Evolutionary conservation across 2,888 invertebrate species (phyloP).

Genomic region (Branchipolynoe longqiensis): DNA sequence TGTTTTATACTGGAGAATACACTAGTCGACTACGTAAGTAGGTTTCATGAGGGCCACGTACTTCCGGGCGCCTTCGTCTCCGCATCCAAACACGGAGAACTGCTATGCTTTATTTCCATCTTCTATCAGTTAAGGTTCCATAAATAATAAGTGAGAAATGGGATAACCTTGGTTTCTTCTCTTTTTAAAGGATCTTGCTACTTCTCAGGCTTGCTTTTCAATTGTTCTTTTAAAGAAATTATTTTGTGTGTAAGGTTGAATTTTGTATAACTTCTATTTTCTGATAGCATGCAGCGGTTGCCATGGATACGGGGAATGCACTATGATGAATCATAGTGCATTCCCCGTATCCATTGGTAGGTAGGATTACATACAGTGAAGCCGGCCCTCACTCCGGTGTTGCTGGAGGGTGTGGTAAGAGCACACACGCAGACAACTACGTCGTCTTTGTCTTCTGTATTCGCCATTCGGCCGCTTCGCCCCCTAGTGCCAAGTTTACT

Average conservation of each 20-base stretch:
- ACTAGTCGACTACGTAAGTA: conserved; percentile 31
- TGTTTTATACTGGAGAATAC: not conserved
- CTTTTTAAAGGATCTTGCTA: too few species aligned
- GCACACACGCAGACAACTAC: too few species aligned
- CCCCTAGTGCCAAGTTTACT: conserved; percentile 52
- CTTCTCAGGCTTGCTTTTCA: too few species aligned
- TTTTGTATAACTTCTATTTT: not conserved
- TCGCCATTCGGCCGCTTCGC: conserved; percentile 45
- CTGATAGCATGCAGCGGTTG: not conserved
- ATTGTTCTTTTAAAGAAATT: too few species aligned
- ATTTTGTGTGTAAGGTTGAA: not conserved
- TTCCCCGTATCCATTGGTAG: too few species aligned
- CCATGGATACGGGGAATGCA: conserved; percentile 6
- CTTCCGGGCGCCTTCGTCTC: not conserved
- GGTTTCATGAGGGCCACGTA: conserved; percentile 19
- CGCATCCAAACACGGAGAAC: not conserved
- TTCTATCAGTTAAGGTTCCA: not conserved
- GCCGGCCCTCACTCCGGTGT: too few species aligned
- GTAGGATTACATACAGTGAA: too few species aligned
- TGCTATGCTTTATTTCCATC: too few species aligned
- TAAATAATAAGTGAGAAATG: not conserved
- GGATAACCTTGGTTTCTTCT: too few species aligned
- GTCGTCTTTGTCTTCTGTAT: too few species aligned
- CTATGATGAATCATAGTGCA: conserved; percentile 25
- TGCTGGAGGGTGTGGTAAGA: too few species aligned